These are phyloP conservation scores for Anadara kagoshimensis DNA, from an alignment of 1,140 invertebrate species.

Conservation along the genomic window DNA sequence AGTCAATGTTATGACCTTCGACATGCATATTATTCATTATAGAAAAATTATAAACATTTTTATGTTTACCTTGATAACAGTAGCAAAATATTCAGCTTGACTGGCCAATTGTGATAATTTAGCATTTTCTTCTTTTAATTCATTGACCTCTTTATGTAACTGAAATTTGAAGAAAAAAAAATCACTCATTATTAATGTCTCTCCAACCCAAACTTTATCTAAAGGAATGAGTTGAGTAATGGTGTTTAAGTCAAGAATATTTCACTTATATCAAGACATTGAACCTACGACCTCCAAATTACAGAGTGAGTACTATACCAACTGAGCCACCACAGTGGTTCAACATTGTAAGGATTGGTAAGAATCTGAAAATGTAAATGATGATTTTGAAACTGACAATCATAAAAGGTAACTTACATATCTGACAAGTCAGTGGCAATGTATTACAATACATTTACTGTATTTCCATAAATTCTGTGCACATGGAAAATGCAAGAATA, in stretches of 20 bases:
- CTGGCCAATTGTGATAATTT: slow-evolving; percentile 48
- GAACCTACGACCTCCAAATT: too few relatives aligned
- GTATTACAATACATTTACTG: too few relatives aligned
- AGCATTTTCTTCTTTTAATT: slow-evolving; percentile 52
- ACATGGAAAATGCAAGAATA: too few relatives aligned
- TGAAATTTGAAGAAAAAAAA: slow-evolving; percentile 19
- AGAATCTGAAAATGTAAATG: not conserved
- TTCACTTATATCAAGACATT: too few relatives aligned
- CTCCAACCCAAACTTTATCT: not conserved
- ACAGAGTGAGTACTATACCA: too few relatives aligned
- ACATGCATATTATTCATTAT: too few relatives aligned
- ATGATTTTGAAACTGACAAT: not conserved
- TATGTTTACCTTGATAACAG: slow-evolving; percentile 46
- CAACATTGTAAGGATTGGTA: too few relatives aligned
- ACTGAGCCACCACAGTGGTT: too few relatives aligned
- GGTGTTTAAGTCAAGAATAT: not conserved
- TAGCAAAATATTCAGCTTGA: slow-evolving; percentile 54
- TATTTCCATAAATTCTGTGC: too few relatives aligned
- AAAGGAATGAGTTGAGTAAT: not conserved
- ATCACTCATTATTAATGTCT: not conserved
- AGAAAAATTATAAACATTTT: not conserved
- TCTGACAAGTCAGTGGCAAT: too few relatives aligned
- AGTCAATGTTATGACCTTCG: too few relatives aligned
- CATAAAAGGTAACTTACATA: too few relatives aligned
- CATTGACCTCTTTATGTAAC: slow-evolving; percentile 49